Base-by-base conservation (phyloP, 2,888 invertebrate genomes). In the Timandra comae region DNA sequence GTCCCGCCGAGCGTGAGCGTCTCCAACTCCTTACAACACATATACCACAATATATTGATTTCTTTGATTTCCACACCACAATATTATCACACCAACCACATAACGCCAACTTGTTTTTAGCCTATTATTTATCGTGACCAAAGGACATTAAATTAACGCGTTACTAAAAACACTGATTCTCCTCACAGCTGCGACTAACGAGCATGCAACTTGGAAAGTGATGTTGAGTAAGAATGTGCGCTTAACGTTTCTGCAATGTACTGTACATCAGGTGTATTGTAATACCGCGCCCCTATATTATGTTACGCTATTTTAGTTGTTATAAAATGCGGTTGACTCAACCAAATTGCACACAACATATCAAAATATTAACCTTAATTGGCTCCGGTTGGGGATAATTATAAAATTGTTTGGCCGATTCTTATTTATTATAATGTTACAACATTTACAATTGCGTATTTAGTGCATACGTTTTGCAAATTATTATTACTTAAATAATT, bases 1-100 rank as follows among this genome's bases (percentile, higher is more conserved):
- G 87, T 88, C 38, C 88, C 87, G 10, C 89, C 89, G 47, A 89
- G 85, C 46, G 90, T 90, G 53, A 89, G 82, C 39, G 89, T 89
- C 67, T 93, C 92, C 52, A 93, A 69, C 71, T 93, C 86, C 86
- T 86, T 52, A 52, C 16, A 54, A 56, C 43, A 50, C 33, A 42
- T 46, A 44, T 39, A 44, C 46, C 26, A 40, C 31, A 29, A 39
- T 43, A 40, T 42, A 29, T 42, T 45, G 43, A n/a, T n/a, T n/a
- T n/a, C n/a, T n/a, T n/a, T n/a, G n/a, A n/a, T n/a, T n/a, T n/a
- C n/a, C n/a, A n/a, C 33, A 20, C 49, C 50, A 42, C 60, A 51
- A 55, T 59, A 58, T 54, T 54, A n/a, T n/a, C n/a, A 9, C 24
- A 24, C 24, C 8, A 24, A 24, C 24, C 10, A 24, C 10, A 24